Percentiles rank a stretch among this genome's conserved stretches.
Evolutionary conservation across 2,888 invertebrate species (phyloP).

Genomic region (Mesorhabditis belari): DNA sequence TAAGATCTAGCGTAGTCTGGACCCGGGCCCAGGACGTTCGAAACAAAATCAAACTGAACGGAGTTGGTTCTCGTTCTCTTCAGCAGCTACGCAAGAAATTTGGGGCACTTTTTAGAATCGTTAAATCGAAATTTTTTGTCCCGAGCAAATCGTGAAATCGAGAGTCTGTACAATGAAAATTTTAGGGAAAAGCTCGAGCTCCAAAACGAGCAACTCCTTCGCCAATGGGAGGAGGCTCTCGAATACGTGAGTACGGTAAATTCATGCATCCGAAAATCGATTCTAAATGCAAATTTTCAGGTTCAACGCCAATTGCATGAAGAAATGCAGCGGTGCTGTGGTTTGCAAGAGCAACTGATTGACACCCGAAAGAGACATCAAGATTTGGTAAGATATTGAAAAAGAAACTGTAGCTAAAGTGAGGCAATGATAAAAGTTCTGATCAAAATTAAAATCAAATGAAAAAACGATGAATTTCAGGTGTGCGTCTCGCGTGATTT

Average conservation of each 20-base stretch:
- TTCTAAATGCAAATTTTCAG: slow-evolving; percentile 6
- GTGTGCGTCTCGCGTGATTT: not conserved
- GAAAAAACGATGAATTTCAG: not conserved
- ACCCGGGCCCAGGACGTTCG: too few species aligned
- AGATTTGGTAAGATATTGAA: not conserved
- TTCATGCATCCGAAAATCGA: not conserved
- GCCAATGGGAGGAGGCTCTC: slow-evolving; percentile 32
- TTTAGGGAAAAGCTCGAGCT: slow-evolving; percentile 23
- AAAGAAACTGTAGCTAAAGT: too few species aligned
- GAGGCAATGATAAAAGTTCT: too few species aligned
- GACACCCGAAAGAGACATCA: not conserved
- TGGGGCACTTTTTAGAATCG: too few species aligned
- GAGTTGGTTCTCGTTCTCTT: too few species aligned
- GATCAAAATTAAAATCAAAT: not conserved
- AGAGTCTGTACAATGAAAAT: too few species aligned
- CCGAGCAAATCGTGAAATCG: too few species aligned
- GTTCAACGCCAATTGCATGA: slow-evolving; percentile 32
- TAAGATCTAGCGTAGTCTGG: too few species aligned
- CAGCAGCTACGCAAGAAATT: too few species aligned
- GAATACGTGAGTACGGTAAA: slow-evolving; percentile 31
- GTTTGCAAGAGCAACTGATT: not conserved
- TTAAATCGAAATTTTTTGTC: too few species aligned
- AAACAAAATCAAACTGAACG: too few species aligned
- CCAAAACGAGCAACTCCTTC: slow-evolving; percentile 31
- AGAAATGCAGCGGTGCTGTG: slow-evolving; percentile 15